Evolutionary conservation across 2,113 vertebrate genomes (phyloP).

Genomic region (Onychostoma macrolepis): DNA sequence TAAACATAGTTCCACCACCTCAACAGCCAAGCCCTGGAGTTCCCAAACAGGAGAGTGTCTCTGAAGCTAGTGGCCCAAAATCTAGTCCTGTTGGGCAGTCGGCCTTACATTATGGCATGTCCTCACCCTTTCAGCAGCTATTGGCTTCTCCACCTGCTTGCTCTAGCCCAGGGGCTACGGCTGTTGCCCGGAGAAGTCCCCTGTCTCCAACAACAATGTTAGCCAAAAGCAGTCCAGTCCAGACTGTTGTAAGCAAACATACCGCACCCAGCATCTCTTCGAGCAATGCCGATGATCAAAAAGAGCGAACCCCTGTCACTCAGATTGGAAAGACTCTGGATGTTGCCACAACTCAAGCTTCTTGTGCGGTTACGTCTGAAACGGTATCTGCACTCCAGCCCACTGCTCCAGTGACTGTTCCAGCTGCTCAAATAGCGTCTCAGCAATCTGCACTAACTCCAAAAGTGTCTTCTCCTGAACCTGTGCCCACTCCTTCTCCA

Average conservation of each 20-base stretch:
- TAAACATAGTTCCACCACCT: slow-evolving; percentile 59
- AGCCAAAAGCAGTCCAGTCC: slow-evolving; percentile 79
- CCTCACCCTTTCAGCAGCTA: slow-evolving; percentile 76
- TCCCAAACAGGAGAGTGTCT: slow-evolving; percentile 75
- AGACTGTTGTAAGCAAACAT: slow-evolving; percentile 77
- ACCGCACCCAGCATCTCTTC: slow-evolving; percentile 77
- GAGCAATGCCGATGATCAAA: slow-evolving; percentile 72
- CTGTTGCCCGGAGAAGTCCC: slow-evolving; percentile 80
- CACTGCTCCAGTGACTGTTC: slow-evolving; percentile 46
- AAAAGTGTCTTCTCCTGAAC: slow-evolving; percentile 55
- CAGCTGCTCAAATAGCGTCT: slow-evolving; percentile 56
- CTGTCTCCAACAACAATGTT: slow-evolving; percentile 76
- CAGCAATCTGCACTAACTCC: slow-evolving; percentile 50
- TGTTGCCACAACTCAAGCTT: slow-evolving; percentile 49
- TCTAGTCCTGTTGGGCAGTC: slow-evolving; percentile 71
- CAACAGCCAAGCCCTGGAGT: slow-evolving; percentile 61
- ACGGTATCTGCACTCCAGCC: slow-evolving; percentile 53
- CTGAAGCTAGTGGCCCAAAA: slow-evolving; percentile 72
- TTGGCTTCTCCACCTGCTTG: slow-evolving; percentile 81
- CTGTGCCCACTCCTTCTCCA: slow-evolving; percentile 49
- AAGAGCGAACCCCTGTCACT: slow-evolving; percentile 70
- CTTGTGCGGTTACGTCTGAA: slow-evolving; percentile 58
- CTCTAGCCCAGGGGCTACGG: slow-evolving; percentile 81
- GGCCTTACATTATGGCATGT: slow-evolving; percentile 65
- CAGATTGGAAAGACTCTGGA: slow-evolving; percentile 70